Conservation (phyloP, 2,113 vertebrate species). For the Triplophysa siluroides region DNA sequence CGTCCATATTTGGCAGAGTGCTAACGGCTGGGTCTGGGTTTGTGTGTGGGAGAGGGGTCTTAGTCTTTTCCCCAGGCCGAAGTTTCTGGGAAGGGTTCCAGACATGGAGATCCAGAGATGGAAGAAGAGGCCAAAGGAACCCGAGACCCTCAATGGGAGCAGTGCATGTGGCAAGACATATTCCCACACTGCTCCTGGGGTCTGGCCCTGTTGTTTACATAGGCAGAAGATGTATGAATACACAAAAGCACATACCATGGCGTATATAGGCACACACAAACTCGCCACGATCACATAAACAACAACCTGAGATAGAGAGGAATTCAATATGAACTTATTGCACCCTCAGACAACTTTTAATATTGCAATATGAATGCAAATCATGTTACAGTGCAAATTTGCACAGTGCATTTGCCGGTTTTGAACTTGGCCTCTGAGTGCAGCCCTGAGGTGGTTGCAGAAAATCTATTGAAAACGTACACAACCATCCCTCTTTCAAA, state of each 20-base stretch:
- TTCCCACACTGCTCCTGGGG: slow-evolving; percentile 51
- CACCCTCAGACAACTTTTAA: no score
- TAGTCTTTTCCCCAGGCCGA: slow-evolving; percentile 49
- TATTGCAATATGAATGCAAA: no score
- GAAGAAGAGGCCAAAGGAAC: slow-evolving; percentile 30
- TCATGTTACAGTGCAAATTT: no score
- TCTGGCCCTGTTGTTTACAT: slow-evolving; percentile 1
- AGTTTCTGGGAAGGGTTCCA: slow-evolving; percentile 54
- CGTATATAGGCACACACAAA: not conserved
- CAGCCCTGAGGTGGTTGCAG: no score
- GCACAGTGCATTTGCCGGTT: no score
- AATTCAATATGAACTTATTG: no score
- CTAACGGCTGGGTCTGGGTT: slow-evolving; percentile 16
- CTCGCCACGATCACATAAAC: slow-evolving; percentile 14
- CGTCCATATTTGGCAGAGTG: slow-evolving; percentile 51
- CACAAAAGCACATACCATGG: slow-evolving; percentile 4
- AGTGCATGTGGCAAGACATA: slow-evolving; percentile 41
- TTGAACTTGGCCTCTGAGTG: no score
- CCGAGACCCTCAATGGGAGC: slow-evolving; percentile 36
- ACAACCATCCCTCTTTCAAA: not conserved
- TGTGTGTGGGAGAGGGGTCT: slow-evolving; percentile 52
- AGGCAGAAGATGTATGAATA: not conserved
- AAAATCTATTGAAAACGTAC: not conserved
- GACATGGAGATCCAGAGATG: slow-evolving; percentile 31
- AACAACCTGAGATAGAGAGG: not conserved